Evolutionary conservation across 2,113 vertebrate genomes (phyloP).

Genomic region (Monopterus albus): DNA sequence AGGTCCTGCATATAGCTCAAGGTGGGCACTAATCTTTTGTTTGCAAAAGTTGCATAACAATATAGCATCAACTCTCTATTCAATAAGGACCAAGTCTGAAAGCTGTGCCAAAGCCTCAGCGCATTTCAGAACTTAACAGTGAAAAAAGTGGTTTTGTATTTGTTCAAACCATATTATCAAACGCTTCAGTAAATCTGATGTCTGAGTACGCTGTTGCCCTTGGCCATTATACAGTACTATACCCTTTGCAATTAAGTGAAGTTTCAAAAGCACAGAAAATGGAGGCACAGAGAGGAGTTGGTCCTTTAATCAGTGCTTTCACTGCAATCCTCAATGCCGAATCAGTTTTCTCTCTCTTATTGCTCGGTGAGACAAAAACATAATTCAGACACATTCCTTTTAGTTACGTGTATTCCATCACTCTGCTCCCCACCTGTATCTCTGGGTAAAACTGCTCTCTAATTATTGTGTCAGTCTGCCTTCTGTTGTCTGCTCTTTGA

Average conservation of each 20-base stretch:
- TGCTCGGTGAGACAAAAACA: conserved; percentile 53
- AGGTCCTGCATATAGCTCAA: conserved; percentile 3
- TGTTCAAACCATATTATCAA: conserved; percentile 51
- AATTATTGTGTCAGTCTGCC: conserved; percentile 43
- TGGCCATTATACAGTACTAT: conserved; percentile 63
- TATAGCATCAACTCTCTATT: conserved; percentile 11
- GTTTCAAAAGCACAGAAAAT: conserved; percentile 63
- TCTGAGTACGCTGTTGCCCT: conserved; percentile 62
- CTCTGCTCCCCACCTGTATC: conserved; percentile 26
- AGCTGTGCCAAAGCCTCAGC: conserved; percentile 36
- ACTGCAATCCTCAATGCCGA: conserved; percentile 58
- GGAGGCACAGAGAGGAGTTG: conserved; percentile 48
- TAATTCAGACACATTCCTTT: conserved; percentile 60
- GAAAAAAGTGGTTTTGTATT: conserved; percentile 62
- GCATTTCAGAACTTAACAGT: conserved; percentile 46
- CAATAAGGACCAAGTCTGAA: conserved; percentile 27
- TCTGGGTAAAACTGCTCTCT: conserved; percentile 37
- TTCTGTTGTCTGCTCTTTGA: conserved; percentile 19
- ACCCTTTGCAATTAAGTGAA: conserved; percentile 63
- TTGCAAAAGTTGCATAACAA: conserved; percentile 34
- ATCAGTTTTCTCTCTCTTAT: conserved; percentile 44
- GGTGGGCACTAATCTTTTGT: conserved; percentile 21
- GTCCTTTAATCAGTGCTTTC: conserved; percentile 68
- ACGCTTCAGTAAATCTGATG: conserved; percentile 57
- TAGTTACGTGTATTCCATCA: conserved; percentile 37